Evolutionary conservation across 2,888 invertebrate genomes (phyloP).

Genomic region (Ichneumon xanthorius): DNA sequence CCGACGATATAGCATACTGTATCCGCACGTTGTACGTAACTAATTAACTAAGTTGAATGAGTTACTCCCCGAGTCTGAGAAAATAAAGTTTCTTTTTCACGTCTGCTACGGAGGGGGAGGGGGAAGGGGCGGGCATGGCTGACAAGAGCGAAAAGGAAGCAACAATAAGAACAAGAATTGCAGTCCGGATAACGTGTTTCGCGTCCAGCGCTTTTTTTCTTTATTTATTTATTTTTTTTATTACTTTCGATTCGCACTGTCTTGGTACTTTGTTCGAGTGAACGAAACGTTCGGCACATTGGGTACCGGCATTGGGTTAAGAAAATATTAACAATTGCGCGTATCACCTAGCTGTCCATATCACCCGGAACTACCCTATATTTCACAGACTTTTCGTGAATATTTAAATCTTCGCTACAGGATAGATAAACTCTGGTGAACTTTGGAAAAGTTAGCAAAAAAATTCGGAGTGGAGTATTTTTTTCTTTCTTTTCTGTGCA

Average conservation of each 20-base stretch:
- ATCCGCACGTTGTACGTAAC: slow-evolving; percentile 62
- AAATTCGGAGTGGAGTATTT: neutral
- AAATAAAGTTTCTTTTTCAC: slow-evolving; percentile 71
- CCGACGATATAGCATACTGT: slow-evolving; percentile 6
- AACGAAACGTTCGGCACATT: neutral
- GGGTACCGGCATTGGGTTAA: neutral
- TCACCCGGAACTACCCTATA: neutral
- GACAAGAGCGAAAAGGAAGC: slow-evolving; percentile 55
- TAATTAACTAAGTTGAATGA: slow-evolving; percentile 78
- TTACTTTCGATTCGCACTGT: slow-evolving; percentile 15
- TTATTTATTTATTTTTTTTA: slow-evolving; percentile 20
- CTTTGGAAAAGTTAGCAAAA: neutral
- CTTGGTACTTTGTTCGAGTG: neutral
- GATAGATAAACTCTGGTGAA: neutral
- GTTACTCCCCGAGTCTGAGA: slow-evolving; percentile 70
- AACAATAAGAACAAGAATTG: slow-evolving; percentile 41
- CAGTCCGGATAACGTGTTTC: slow-evolving; percentile 6
- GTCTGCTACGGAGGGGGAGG: slow-evolving; percentile 10
- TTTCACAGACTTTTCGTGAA: neutral
- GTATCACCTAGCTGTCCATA: neutral
- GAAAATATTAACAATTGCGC: neutral
- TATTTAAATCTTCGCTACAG: neutral
- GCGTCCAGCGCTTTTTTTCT: neutral
- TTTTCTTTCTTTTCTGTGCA: neutral
- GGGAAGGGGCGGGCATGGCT: neutral